A percentile compares a stretch with the other conserved stretches of the same genome.
These are phyloP conservation scores for Loris lydekkerianus DNA, from an alignment of 2,797 vertebrate species.

Conservation along the genomic window DNA sequence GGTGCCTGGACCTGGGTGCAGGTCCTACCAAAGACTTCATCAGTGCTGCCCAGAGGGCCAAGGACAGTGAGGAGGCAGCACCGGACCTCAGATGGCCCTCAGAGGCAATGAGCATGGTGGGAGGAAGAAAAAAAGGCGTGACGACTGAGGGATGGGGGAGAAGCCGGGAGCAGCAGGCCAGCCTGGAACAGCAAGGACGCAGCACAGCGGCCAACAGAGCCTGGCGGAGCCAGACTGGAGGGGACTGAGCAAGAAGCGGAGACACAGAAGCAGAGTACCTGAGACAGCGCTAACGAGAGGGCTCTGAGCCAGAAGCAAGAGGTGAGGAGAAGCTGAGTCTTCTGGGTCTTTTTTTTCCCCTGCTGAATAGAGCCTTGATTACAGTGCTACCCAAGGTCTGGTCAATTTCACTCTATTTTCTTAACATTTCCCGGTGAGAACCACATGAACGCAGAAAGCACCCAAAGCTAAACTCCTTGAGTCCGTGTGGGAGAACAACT, in stretches of 20 bases:
- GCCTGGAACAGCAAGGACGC: not conserved
- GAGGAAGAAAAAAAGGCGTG: conserved; percentile 6
- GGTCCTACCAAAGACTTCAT: not conserved
- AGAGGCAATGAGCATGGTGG: conserved; percentile 11
- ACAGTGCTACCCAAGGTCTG: conserved; percentile 76
- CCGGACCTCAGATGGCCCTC: conserved; percentile 38
- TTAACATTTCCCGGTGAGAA: conserved; percentile 74
- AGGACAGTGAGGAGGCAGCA: conserved; percentile 7
- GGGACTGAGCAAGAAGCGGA: conserved; percentile 60
- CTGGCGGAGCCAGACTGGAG: conserved; percentile 25
- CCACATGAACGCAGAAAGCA: conserved; percentile 24
- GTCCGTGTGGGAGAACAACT: conserved; percentile 7
- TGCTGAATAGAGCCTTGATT: conserved; percentile 87
- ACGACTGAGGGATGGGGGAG: conserved; percentile 19
- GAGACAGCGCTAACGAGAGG: conserved; percentile 84
- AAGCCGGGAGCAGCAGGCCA: conserved; percentile 9
- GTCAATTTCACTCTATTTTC: conserved; percentile 68
- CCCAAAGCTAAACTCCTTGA: conserved; percentile 75
- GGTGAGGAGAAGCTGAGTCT: conserved; percentile 85
- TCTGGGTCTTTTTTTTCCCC: conserved; percentile 81
- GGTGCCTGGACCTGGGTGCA: not conserved
- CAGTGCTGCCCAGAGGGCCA: not conserved
- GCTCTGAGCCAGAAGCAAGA: conserved; percentile 87
- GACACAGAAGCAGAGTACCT: conserved; percentile 81
- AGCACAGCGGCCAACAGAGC: conserved; percentile 38